Evolutionary conservation across 2,888 invertebrate species (phyloP).

Genomic region (Heliconius aoede): DNA sequence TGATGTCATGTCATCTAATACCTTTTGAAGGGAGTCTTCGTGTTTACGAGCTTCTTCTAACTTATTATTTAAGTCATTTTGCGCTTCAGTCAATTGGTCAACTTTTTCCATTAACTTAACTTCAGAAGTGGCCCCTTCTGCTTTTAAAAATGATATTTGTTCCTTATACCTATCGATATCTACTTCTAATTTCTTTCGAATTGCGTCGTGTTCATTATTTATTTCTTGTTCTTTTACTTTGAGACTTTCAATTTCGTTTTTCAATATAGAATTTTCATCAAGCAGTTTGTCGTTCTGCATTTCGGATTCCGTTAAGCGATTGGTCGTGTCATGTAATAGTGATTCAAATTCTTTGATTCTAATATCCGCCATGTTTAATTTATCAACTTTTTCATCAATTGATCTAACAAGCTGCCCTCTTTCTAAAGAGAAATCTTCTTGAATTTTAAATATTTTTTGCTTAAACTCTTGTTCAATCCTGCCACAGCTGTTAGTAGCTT

Average conservation of each 20-base stretch:
- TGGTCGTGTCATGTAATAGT: slow-evolving; percentile 59
- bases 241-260: slow-evolving; percentile 70
- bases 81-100: slow-evolving; percentile 76
- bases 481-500: slow-evolving; percentile 71
- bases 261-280: slow-evolving; percentile 75
- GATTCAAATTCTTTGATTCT: slow-evolving; percentile 70
- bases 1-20: slow-evolving; percentile 72
- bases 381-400: slow-evolving; percentile 68
- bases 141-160: slow-evolving; percentile 73
- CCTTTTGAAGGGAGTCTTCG: slow-evolving; percentile 77
- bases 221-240: slow-evolving; percentile 72
- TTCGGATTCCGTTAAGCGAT: slow-evolving; percentile 64
- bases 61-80: slow-evolving; percentile 78
- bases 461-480: slow-evolving; percentile 78
- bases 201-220: slow-evolving; percentile 64
- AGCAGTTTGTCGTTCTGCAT: slow-evolving; percentile 67
- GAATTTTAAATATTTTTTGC: slow-evolving; percentile 74
- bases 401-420: slow-evolving; percentile 68
- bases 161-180: slow-evolving; percentile 78
- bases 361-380: slow-evolving; percentile 65
- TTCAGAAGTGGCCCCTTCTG: slow-evolving; percentile 74
- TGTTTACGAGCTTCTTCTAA: slow-evolving; percentile 77
- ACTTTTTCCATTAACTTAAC: slow-evolving; percentile 79
- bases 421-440: slow-evolving; percentile 72
- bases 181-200: slow-evolving; percentile 71